Conservation (phyloP, 2,113 vertebrate genomes). For the Microcebus lehilahytsara region DNA sequence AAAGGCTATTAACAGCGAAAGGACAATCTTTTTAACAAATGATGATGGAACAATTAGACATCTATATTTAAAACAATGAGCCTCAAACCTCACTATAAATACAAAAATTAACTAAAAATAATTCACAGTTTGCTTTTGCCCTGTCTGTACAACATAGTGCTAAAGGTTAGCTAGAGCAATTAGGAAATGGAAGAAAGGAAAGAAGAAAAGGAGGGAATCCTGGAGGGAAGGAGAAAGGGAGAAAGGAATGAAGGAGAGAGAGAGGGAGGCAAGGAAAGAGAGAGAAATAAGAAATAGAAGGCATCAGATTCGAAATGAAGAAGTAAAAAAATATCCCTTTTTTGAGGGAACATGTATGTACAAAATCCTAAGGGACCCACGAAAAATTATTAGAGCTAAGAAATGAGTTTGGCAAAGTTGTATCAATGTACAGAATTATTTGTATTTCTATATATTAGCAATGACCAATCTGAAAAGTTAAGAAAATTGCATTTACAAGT, state of each 20-base stretch:
- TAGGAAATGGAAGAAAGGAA: background rate
- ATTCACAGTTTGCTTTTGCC: background rate
- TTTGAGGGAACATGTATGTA: background rate
- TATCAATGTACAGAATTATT: background rate
- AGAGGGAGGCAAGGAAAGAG: no score
- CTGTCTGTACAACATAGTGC: background rate
- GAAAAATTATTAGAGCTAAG: background rate
- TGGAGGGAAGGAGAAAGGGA: no score
- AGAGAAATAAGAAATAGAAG: background rate
- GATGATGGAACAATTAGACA: background rate
- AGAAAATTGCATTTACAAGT: background rate
- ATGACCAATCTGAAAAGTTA: background rate
- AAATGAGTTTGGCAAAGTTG: background rate
- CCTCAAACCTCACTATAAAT: background rate
- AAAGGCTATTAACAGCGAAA: background rate
- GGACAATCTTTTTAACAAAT: background rate
- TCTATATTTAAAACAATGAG: background rate
- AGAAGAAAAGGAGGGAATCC: no score
- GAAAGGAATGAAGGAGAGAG: background rate
- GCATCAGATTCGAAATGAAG: background rate
- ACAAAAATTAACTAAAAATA: slow-evolving; percentile 2
- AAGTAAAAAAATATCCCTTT: background rate
- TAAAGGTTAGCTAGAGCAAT: background rate
- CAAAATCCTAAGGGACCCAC: background rate
- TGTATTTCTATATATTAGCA: background rate